Evolutionary conservation across 2,113 vertebrate genomes (phyloP), one percentile per base, ranked within the genome.

Genomic region (Emydocephalus ijimae): DNA sequence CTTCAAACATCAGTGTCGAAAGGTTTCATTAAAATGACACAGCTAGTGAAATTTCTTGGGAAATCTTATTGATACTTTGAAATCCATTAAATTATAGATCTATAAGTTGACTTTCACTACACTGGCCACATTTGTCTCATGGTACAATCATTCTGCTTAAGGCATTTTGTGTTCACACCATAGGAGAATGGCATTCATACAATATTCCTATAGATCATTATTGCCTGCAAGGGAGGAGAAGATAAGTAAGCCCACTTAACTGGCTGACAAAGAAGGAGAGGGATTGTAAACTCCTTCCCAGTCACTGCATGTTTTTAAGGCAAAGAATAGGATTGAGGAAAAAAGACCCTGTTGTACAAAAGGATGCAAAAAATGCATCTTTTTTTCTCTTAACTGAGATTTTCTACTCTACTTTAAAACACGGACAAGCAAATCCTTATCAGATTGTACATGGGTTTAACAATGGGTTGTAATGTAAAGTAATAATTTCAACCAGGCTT

Each of bases 11-110:
- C 94, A 91, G 57, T 94, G 94, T 54, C 92, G 92, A 95, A 95
- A 50, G 89, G 74, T 95, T 96, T 96, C 94, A 96, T 96, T 96
- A 96, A 96, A 96, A 95, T 94, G 90, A 55, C 89, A 93, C 92
- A 96, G 89, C 81, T 93, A 94, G 43, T 87, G 89, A 94, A 96
- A 88, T 94, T 96, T 43, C 90, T 85, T 94, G 52, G 88, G 92
- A 95, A 96, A 92, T 88, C 43, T 93, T 95, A 95, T 5, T 91
- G 88, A 91, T 57, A 91, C 57, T 95, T 91, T 92, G 56, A 94
- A 91, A 94, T 97, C 90, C 90, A 93, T 96, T 94, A 93, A 74
- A 94, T 96, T 96, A 93, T 91, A 95, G 50, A 93, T 96, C 94
- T 64, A 94, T 95, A 94, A 96, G 92, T 94, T 96, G 95, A 93